phyloP scores from a whole-genome alignment of 2,888 invertebrate genomes.

The Pristionchus exspectatus region DNA sequence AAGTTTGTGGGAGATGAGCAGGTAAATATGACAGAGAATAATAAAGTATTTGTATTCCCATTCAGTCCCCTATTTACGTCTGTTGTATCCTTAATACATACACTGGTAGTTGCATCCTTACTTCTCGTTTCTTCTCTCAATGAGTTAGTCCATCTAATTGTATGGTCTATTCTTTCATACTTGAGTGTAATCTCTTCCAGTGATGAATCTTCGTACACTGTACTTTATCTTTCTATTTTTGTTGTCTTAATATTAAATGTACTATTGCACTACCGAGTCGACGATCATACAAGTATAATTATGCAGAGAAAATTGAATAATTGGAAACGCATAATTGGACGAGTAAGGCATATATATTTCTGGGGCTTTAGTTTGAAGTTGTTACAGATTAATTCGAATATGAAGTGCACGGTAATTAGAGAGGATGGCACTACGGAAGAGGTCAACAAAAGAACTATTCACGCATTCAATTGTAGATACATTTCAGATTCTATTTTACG shows the following conservation, averaged over 20 bases:
- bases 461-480: neutral
- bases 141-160: neutral
- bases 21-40: neutral
- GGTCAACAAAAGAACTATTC: neutral
- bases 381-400: neutral
- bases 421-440: neutral
- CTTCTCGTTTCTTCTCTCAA: conserved; percentile 27
- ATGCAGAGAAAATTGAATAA: neutral
- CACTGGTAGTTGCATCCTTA: neutral
- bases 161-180: neutral
- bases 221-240: neutral
- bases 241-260: neutral
- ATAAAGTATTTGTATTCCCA: neutral
- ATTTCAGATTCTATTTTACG: neutral
- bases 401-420: neutral
- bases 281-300: neutral
- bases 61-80: neutral
- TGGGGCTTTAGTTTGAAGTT: neutral
- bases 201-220: neutral
- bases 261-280: neutral
- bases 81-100: neutral
- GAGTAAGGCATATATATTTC: neutral
- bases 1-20: neutral
- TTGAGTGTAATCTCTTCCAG: neutral
- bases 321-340: neutral